Conservation (phyloP, 2,888 invertebrate genomes). For the Orthosia cruda region DNA sequence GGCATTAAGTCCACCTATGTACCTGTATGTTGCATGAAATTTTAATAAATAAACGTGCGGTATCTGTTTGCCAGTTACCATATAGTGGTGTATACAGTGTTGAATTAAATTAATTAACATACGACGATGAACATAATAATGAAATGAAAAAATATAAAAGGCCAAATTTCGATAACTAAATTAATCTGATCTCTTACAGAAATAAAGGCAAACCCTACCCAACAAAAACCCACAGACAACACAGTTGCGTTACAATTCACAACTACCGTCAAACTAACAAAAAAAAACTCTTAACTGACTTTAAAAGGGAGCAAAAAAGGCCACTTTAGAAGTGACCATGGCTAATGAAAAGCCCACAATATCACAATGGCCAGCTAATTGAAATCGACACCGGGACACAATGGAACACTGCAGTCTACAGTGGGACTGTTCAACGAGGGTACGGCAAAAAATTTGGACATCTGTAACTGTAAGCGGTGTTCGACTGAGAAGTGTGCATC, state of each 20-base stretch:
- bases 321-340: conserved; percentile 58
- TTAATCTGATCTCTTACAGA: not conserved
- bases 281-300: conserved; percentile 39
- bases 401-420: conserved; percentile 66
- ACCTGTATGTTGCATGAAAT: no score
- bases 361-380: conserved; percentile 81
- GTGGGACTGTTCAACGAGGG: conserved; percentile 47
- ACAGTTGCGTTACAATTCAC: conserved; percentile 42
- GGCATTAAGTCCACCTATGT: no score
- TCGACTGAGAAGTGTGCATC: conserved; percentile 59
- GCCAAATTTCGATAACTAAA: no score
- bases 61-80: no score
- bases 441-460: conserved; percentile 78
- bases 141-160: no score
- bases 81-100: no score
- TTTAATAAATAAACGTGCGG: no score
- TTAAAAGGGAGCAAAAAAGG: conserved; percentile 42
- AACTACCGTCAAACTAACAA: conserved; percentile 30
- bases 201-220: not conserved
- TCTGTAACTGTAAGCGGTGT: conserved; percentile 72
- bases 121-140: no score
- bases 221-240: not conserved
- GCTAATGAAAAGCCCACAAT: conserved; percentile 64
- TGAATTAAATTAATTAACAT: no score
- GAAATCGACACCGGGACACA: conserved; percentile 81